phyloP scores from a whole-genome alignment of 2,888 invertebrate species.

The Morpho achilles region DNA sequence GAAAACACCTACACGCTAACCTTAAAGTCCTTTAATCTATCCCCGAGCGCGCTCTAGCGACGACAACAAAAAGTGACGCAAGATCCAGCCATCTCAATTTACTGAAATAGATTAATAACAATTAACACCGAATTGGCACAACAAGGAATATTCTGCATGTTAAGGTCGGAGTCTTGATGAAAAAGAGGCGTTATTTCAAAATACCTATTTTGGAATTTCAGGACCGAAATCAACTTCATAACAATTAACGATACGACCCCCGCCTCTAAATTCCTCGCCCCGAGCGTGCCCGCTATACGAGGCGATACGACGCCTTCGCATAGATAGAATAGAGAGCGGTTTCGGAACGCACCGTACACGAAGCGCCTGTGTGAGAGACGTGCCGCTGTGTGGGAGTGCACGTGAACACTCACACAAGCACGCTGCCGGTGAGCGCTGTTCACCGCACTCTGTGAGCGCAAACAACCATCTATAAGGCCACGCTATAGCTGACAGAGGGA shows the following conservation, averaged over 20 bases:
- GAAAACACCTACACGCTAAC: conserved; percentile 32
- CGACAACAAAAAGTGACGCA: conserved; percentile 9
- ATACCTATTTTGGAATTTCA: conserved; percentile 78
- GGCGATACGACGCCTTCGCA: conserved; percentile 79
- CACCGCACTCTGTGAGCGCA: conserved; percentile 80
- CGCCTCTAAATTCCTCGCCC: conserved; percentile 79
- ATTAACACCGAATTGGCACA: conserved; percentile 31
- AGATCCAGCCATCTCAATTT: conserved; percentile 25
- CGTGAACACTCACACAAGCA: conserved; percentile 60
- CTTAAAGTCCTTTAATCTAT: conserved; percentile 7
- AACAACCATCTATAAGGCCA: conserved; percentile 80
- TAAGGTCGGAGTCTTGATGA: conserved; percentile 43
- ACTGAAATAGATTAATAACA: conserved; percentile 32
- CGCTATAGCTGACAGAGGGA: conserved; percentile 78
- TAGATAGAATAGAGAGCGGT: conserved; percentile 80
- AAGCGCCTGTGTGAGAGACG: conserved; percentile 37
- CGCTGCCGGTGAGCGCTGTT: conserved; percentile 77
- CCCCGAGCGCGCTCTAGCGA: conserved; percentile 12
- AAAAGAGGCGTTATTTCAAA: conserved; percentile 76
- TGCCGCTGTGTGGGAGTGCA: conserved; percentile 42
- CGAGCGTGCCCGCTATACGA: conserved; percentile 78
- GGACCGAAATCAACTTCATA: conserved; percentile 79
- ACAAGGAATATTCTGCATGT: conserved; percentile 26
- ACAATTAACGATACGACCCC: conserved; percentile 80
- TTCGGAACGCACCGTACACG: conserved; percentile 76